Base-by-base conservation (phyloP, 2,888 invertebrate genomes). In the Parascotia fuliginaria region DNA sequence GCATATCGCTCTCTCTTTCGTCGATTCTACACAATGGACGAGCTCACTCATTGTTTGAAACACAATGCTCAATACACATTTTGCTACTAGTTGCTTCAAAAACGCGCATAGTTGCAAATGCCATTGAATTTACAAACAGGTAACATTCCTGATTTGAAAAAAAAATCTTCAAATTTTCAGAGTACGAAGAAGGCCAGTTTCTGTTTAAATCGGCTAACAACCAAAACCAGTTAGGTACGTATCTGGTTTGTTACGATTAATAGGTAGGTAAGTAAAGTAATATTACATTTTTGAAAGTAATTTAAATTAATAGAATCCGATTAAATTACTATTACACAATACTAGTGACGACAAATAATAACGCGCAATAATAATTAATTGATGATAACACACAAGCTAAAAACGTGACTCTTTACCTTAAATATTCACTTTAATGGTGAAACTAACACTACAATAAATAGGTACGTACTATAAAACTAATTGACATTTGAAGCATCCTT, bases 1-100 rank as follows among this genome's bases (percentile, higher is more conserved):
- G 59, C 64, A 76, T 87, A 80, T 81, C 69, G 81, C 83, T 81
- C 79, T 89, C 89, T 87, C 86, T 83, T 83, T 87, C 85, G 55
- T 53, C 69, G 71, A 77, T 72, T 73, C 66, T 64, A 69, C 79
- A 86, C 82, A 86, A 85, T 85, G 70, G 76, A 78, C 70, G 70
- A 62, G 71, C 73, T 74, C 70, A 70, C 70, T 80, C 78, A 85
- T 84, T 83, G 85, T 85, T 80, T 73, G 68, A 65, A 78, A 79
- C 71, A 83, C 85, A 87, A 85, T 81, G 73, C 71, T 69, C 62
- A 54, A 67, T 65, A 60, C 60, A 63, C 55, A 67, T 65, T 65
- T 58, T 61, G 58, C 60, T 55, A 69, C 61, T 57, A 68, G 57
- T 61, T 53, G 61, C 50, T 65, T 58, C 56, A 52, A 60, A 60